Base-by-base conservation (phyloP, 2,113 vertebrate species). In the Danio rerio region DNA sequence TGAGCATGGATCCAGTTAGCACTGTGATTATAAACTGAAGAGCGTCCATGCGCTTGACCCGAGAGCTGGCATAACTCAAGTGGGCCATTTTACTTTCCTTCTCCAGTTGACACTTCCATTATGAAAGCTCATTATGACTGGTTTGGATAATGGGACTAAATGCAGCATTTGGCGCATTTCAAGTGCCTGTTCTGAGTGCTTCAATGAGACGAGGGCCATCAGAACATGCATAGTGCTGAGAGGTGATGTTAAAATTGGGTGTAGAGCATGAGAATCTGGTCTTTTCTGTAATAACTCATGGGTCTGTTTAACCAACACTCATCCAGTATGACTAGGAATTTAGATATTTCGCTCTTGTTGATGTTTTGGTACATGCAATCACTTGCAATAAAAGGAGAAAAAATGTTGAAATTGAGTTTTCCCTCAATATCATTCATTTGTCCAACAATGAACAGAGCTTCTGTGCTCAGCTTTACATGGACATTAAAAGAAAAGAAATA, bases 1-100 rank as follows among this genome's bases (percentile, higher is more conserved):
- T 45, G n/a, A 20, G 42, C 40, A 47, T 45, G 11, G 47, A 45
- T 59, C 72, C 55, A 56, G 52, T 74, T 11, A 76, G 59, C 6
- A 20, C 11, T 42, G 61, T 68, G 59, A 66, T 79, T 66, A 53
- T 52, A 42, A 66, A 55, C 77, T 79, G 16, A 53, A 79, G 62
- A 49, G 61, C 49, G 53, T 52, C 31, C 15, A 42, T 79, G 77
- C 11, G 9, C 77, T 79, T 65, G 62, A 79, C 61, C 49, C 6
- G 9, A 53, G 53, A 31, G 49, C 47, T 53, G 77, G 47, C 20
- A 18, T 42, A 66, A 65, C 50, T 52, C 45, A 77, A 77, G 20
- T 63, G 58, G 58, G n/a, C 12, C 12, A 50, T 45, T 79, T 79
- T 20, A 65, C 16, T 66, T 66, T 65, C 45, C 11, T 21, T n/a